These are phyloP conservation scores for Synergus umbraculus DNA, from an alignment of 2,888 invertebrate genomes.

Conservation along the genomic window DNA sequence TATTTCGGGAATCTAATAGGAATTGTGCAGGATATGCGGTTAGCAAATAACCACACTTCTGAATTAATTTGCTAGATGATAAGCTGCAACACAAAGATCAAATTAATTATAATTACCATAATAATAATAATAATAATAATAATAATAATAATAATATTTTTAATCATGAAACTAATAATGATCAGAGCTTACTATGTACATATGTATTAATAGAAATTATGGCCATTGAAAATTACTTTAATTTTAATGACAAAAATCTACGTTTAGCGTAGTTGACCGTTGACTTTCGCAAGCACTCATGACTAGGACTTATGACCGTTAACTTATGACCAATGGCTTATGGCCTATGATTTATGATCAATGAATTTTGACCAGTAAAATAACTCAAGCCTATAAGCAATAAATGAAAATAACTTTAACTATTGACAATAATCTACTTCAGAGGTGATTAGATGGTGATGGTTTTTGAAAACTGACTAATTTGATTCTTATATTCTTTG, in stretches of 20 bases:
- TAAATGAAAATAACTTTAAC: background rate
- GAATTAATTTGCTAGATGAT: conserved; percentile 48
- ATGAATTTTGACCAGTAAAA: too few relatives aligned
- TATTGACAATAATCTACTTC: conserved; percentile 54
- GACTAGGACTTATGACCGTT: too few relatives aligned
- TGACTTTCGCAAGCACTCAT: too few relatives aligned
- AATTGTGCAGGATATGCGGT: conserved; percentile 36
- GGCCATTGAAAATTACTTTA: conserved; percentile 10
- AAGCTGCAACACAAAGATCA: conserved; percentile 44
- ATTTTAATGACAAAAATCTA: background rate
- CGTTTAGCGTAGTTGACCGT: too few relatives aligned
- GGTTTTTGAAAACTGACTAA: conserved; percentile 74
- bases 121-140: conserved; percentile 44
- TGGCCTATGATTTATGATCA: too few relatives aligned
- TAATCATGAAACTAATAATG: conserved; percentile 40
- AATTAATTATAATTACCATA: conserved; percentile 17
- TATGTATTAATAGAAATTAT: conserved; percentile 40
- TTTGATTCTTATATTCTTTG: conserved; percentile 77
- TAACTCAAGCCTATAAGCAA: too few relatives aligned
- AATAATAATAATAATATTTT: conserved; percentile 43
- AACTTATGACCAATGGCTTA: too few relatives aligned
- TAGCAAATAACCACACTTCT: conserved; percentile 46
- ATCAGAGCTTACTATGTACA: background rate
- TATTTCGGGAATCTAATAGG: background rate
- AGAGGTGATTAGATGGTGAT: conserved; percentile 69